These are phyloP conservation scores for Hyles euphorbiae DNA, from an alignment of 1,140 invertebrate genomes.

Conservation along the genomic window DNA sequence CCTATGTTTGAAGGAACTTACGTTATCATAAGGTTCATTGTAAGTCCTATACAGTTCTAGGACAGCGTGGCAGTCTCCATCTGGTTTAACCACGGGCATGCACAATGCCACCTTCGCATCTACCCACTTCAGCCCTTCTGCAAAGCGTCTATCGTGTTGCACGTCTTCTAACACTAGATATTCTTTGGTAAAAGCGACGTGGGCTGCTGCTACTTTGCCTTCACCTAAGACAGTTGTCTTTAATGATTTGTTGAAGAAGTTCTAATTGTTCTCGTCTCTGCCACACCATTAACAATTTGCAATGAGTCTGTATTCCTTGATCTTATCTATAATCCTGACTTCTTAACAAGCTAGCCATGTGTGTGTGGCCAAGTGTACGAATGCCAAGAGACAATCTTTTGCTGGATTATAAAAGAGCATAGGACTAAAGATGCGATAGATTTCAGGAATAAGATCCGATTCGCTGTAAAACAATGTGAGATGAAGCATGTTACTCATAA, in stretches of 20 bases:
- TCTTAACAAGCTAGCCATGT: no score
- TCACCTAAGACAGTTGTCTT: constrained; percentile 37
- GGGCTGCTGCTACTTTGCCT: constrained; percentile 71
- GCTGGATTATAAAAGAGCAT: no score
- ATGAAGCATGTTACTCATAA: no score
- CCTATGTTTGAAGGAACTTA: constrained; percentile 12
- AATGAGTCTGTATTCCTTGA: no score
- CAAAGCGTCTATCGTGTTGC: constrained; percentile 67
- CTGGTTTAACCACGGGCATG: constrained; percentile 74
- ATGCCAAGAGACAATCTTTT: no score
- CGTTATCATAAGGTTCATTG: constrained; percentile 40
- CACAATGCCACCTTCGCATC: constrained; percentile 74
- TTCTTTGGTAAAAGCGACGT: constrained; percentile 74
- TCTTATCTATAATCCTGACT: no score
- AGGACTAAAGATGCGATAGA: no score
- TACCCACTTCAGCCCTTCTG: constrained; percentile 67
- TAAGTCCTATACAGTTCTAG: constrained; percentile 71
- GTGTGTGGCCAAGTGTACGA: no score
- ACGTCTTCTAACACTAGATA: constrained; percentile 72
- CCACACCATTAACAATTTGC: no score
- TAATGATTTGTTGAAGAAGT: not conserved
- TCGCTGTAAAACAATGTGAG: no score
- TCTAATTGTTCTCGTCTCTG: no score
- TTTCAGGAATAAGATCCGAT: no score
- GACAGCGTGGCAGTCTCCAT: constrained; percentile 74